Conservation (phyloP, 2,113 vertebrate genomes). For the Madoqua kirkii region DNA sequence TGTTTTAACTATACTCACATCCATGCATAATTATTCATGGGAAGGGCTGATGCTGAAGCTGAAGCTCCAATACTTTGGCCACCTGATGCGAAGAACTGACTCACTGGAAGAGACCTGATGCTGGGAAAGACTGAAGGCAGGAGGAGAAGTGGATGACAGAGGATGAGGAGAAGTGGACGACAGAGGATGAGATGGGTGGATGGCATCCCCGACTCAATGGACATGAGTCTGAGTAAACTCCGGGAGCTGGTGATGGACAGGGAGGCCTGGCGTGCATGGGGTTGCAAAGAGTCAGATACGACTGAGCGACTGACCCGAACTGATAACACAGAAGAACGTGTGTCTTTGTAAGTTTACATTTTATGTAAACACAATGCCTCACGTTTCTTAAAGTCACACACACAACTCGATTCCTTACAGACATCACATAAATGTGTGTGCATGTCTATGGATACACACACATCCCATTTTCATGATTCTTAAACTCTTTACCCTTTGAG, state of each 20-base stretch:
- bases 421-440: too few relatives aligned
- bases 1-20: too few relatives aligned
- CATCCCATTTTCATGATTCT: not conserved
- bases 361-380: not conserved
- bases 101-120: not conserved
- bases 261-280: not conserved
- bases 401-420: not conserved
- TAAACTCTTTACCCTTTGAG: not conserved
- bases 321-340: too few relatives aligned
- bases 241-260: not conserved
- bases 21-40: not conserved
- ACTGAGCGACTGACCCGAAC: not conserved
- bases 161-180: not conserved
- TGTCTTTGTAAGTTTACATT: not conserved
- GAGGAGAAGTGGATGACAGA: too few relatives aligned
- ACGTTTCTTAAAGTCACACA: not conserved
- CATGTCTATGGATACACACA: not conserved
- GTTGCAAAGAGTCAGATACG: not conserved
- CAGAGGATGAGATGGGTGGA: not conserved
- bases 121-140: not conserved
- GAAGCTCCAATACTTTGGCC: not conserved
- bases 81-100: accelerated
- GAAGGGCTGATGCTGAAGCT: not conserved
- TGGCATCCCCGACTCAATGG: not conserved
- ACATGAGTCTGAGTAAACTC: not conserved